Percentiles rank a stretch among this genome's conserved stretches.
Evolutionary conservation across 1,140 invertebrate genomes (phyloP).

Genomic region (Drosophila lowei): DNA sequence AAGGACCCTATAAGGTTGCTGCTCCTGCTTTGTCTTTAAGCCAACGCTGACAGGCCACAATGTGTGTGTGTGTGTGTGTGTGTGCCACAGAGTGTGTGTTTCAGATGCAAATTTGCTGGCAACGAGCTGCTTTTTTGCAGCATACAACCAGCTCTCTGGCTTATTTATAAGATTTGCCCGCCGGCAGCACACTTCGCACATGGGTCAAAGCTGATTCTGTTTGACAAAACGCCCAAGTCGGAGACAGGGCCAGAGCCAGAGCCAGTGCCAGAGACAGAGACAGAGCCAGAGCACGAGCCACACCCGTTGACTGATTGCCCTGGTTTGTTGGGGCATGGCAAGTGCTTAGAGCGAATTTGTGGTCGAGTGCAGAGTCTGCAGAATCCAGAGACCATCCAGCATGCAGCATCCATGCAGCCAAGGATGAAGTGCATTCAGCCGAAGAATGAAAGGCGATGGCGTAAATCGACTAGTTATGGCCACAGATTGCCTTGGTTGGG

Average conservation of each 20-base stretch:
- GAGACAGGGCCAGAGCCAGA: no score
- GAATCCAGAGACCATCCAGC: no score
- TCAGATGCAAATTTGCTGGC: conserved; percentile 69
- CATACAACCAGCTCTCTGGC: conserved; percentile 25
- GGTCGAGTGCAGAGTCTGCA: conserved; percentile 1
- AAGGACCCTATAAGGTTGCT: conserved; percentile 23
- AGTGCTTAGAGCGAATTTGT: conserved; percentile 34
- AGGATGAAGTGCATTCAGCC: conserved; percentile 2
- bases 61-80: conserved; percentile 27
- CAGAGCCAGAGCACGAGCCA: no score
- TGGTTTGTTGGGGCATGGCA: conserved; percentile 4
- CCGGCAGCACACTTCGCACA: conserved; percentile 61
- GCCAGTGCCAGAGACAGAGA: no score
- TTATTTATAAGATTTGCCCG: conserved; percentile 78
- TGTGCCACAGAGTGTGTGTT: conserved; percentile 19
- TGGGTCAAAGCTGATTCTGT: conserved; percentile 60
- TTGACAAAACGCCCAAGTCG: conserved; percentile 57
- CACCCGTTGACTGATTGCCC: conserved; percentile 58
- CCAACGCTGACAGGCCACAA: conserved; percentile 54
- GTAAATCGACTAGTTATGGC: conserved; percentile 27
- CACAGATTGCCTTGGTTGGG: conserved; percentile 11
- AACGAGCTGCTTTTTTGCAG: conserved; percentile 48
- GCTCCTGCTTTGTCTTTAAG: conserved; percentile 50
- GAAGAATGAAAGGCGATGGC: conserved; percentile 4
- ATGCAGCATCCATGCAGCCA: background rate